Conservation (phyloP, 2,888 invertebrate genomes). For the Chymomyza procnemis region DNA sequence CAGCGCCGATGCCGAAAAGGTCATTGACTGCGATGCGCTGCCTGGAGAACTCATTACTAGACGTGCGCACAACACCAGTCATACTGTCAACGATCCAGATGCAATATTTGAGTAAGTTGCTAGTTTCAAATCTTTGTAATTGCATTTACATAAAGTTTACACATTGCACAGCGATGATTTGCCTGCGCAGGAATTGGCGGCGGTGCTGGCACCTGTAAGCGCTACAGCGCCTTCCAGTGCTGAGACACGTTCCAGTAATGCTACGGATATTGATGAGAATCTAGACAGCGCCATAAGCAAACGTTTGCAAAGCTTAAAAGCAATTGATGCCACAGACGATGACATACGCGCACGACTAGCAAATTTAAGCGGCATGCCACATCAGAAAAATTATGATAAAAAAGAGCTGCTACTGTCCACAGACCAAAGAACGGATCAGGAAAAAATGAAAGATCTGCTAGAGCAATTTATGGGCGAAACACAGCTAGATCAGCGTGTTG, state of each 20-base stretch:
- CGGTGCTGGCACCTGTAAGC: conserved; percentile 64
- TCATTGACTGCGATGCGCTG: conserved; percentile 75
- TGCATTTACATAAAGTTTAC: neutral
- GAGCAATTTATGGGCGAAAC: conserved; percentile 80
- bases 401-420: conserved; percentile 77
- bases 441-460: conserved; percentile 86
- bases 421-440: conserved; percentile 84
- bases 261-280: conserved; percentile 70
- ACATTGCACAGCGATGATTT: conserved; percentile 53
- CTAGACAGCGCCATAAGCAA: conserved; percentile 82
- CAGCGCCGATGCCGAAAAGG: conserved; percentile 55
- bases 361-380: conserved; percentile 83
- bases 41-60: conserved; percentile 78
- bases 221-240: conserved; percentile 6
- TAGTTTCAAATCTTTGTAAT: neutral
- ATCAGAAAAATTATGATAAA: conserved; percentile 74
- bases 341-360: conserved; percentile 84
- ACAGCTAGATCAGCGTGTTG: conserved; percentile 80
- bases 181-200: conserved; percentile 60
- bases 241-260: conserved; percentile 36
- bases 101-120: conserved; percentile 49
- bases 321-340: conserved; percentile 81
- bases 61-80: conserved; percentile 30
- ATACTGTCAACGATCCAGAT: conserved; percentile 38
- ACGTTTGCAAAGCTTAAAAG: conserved; percentile 84